Percentiles rank a stretch among this genome's conserved stretches.
Evolutionary conservation across 2,888 invertebrate species (phyloP).

Genomic region (Toxonevra muliebris): DNA sequence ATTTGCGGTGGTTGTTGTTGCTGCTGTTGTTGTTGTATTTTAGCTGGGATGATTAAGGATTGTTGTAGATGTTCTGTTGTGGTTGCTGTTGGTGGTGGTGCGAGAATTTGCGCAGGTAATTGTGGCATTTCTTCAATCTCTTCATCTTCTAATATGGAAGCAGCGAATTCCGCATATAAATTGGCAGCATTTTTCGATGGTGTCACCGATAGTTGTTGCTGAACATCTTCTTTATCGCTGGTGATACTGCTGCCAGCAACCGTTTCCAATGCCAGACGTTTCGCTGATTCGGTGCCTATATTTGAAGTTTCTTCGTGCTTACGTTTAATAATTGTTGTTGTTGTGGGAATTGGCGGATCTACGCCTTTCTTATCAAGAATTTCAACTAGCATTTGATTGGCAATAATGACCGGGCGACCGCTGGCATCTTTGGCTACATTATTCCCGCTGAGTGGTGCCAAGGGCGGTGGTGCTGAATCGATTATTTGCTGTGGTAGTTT

Average conservation of each 20-base stretch:
- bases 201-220: conserved; percentile 44
- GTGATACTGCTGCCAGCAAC: conserved; percentile 34
- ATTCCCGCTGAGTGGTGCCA: conserved; percentile 62
- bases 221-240: conserved; percentile 48
- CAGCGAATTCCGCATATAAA: conserved; percentile 84
- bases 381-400: conserved; percentile 85
- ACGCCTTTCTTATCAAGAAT: conserved; percentile 78
- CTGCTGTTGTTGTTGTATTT: conserved; percentile 45
- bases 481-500: conserved; percentile 49
- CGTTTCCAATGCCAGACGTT: conserved; percentile 66
- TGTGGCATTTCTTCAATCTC: conserved; percentile 66
- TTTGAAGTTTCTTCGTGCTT: conserved; percentile 48
- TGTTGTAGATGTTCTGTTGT: conserved; percentile 43
- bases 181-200: conserved; percentile 84
- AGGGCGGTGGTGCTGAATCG: conserved; percentile 60
- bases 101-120: conserved; percentile 36
- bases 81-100: conserved; percentile 42
- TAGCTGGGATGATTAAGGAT: conserved; percentile 59
- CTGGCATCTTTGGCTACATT: conserved; percentile 68
- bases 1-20: conserved; percentile 37
- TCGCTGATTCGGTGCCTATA: conserved; percentile 55
- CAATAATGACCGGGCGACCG: conserved; percentile 56
- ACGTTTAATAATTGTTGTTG: conserved; percentile 41
- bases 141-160: conserved; percentile 85
- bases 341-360: conserved; percentile 45